phyloP scores from a whole-genome alignment of 2,888 invertebrate genomes.

The Hydriomena furcata region DNA sequence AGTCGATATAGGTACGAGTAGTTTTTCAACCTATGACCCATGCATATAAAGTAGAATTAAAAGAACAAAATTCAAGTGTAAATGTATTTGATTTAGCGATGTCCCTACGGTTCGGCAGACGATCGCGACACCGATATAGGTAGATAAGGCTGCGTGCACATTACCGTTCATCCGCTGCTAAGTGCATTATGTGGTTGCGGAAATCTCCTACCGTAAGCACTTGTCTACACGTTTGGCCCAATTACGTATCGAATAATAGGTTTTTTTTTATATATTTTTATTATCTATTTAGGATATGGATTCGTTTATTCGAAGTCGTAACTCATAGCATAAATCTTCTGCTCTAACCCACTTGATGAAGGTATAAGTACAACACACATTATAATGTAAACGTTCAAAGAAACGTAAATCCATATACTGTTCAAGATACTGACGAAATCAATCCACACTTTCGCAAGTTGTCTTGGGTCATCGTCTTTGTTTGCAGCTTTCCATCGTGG shows the following conservation, averaged over 20 bases:
- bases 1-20: no score
- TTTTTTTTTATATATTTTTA: no score
- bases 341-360: constrained; percentile 1
- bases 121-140: constrained; percentile 25
- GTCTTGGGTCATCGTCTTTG: neutral
- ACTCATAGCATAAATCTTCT: neutral
- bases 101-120: constrained; percentile 18
- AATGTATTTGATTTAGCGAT: constrained; percentile 8
- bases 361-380: constrained; percentile 16
- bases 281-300: neutral
- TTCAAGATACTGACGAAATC: constrained; percentile 29
- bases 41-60: neutral
- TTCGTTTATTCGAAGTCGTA: constrained; percentile 13
- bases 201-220: constrained; percentile 49
- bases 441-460: constrained; percentile 23
- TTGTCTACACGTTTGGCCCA: constrained; percentile 38
- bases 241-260: constrained; percentile 38
- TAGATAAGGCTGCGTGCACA: constrained; percentile 43
- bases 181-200: constrained; percentile 60
- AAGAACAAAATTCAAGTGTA: constrained; percentile 3
- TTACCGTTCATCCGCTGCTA: constrained; percentile 52
- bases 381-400: constrained; percentile 20
- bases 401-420: constrained; percentile 16
- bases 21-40: no score
- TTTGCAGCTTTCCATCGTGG: constrained; percentile 17